phyloP scores from a whole-genome alignment of 2,113 vertebrate genomes.

The Macquaria australasica region DNA sequence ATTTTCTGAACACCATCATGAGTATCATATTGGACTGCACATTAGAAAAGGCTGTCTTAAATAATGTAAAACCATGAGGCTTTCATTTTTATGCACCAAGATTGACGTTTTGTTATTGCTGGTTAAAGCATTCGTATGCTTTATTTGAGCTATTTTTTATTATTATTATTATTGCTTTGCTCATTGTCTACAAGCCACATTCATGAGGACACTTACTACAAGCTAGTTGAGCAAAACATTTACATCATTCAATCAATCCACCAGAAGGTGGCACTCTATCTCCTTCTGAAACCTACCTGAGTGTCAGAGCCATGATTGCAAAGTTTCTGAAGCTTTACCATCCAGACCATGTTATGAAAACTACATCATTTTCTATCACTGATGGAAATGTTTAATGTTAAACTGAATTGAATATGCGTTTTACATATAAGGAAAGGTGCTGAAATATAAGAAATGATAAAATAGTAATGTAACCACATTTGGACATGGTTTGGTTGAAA shows the following conservation, averaged over 20 bases:
- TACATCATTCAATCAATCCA: conserved; percentile 19
- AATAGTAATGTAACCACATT: not conserved
- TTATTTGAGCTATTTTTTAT: conserved; percentile 29
- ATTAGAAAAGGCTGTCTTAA: not conserved
- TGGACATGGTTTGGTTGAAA: conserved; percentile 15
- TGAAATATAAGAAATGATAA: conserved; percentile 18
- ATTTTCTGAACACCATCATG: not conserved
- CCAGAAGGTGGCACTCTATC: conserved; percentile 78
- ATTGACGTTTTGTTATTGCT: not conserved
- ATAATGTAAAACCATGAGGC: not conserved
- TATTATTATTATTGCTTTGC: not conserved
- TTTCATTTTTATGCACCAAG: not conserved
- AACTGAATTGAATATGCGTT: conserved; percentile 28
- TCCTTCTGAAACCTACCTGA: conserved; percentile 56
- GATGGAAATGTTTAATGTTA: conserved; percentile 7
- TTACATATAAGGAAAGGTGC: not conserved
- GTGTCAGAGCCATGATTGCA: not conserved
- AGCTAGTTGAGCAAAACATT: conserved; percentile 7
- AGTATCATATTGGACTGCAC: no score
- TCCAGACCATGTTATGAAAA: conserved; percentile 34
- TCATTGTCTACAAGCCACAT: conserved; percentile 14
- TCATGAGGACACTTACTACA: not conserved
- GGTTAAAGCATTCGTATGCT: not conserved
- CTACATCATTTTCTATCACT: conserved; percentile 18
- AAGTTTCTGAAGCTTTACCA: conserved; percentile 37